Percentiles rank a stretch among this genome's conserved stretches.
Conservation (phyloP, 2,113 vertebrate genomes). For the Tautogolabrus adspersus region DNA sequence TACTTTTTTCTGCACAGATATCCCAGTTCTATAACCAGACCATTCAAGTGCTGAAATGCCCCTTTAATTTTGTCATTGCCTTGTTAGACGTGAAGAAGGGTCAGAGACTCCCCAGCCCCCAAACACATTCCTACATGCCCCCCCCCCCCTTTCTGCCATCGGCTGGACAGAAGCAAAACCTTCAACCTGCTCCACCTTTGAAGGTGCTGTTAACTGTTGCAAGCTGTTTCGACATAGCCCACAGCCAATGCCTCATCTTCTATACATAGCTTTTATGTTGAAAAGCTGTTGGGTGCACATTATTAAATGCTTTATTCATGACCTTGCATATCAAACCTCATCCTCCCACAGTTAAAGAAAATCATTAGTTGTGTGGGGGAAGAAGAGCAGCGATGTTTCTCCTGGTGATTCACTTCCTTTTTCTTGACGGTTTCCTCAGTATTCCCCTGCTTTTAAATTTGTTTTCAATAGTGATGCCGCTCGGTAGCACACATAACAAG, state of each 20-base stretch:
- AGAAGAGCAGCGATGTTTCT: conserved; percentile 6
- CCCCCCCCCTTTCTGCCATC: background rate
- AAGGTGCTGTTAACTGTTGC: background rate
- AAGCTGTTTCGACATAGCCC: background rate
- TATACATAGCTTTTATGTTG: conserved; percentile 22
- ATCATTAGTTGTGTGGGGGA: conserved; percentile 16
- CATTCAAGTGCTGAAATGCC: too few relatives aligned
- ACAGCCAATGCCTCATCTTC: background rate
- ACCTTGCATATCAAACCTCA: background rate
- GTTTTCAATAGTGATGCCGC: conserved; percentile 42
- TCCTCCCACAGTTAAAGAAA: conserved; percentile 7
- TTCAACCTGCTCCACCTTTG: conserved; percentile 1
- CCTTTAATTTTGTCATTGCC: too few relatives aligned
- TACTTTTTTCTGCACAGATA: too few relatives aligned
- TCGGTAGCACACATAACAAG: conserved; percentile 36
- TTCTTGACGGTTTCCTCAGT: conserved; percentile 22
- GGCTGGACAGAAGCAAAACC: background rate
- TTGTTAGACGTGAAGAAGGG: background rate
- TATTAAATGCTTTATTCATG: conserved; percentile 33
- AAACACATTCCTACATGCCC: background rate
- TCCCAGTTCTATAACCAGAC: too few relatives aligned
- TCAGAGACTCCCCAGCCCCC: background rate
- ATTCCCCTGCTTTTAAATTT: conserved; percentile 29
- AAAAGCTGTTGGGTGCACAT: conserved; percentile 8
- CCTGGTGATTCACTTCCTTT: conserved; percentile 23